A percentile compares a stretch with the other conserved stretches of the same genome.
Conservation (phyloP, 2,888 invertebrate genomes). For the Podotricha telesiphe region DNA sequence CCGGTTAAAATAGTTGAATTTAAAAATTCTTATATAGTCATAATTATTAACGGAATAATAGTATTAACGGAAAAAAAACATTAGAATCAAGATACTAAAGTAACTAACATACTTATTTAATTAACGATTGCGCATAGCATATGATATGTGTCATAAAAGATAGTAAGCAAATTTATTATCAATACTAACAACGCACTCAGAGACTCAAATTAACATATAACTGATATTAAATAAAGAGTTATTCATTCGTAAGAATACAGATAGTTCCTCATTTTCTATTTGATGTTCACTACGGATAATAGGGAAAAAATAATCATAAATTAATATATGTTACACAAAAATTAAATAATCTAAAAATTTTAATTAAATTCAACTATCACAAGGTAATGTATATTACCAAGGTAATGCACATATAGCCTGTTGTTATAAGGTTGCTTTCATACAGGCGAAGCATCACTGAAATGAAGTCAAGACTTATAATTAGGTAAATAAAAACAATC, state of each 20-base stretch:
- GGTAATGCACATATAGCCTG: not conserved
- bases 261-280: no score
- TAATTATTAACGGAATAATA: no score
- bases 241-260: not conserved
- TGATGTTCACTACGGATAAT: no score
- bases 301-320: no score
- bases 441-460: conserved; percentile 1
- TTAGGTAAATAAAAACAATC: not conserved
- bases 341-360: not conserved
- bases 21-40: no score
- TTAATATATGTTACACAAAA: not conserved
- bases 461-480: not conserved
- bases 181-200: not conserved
- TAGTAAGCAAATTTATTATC: not conserved
- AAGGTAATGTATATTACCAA: not conserved
- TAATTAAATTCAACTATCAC: not conserved
- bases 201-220: not conserved
- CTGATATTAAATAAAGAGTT: not conserved
- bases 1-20: no score
- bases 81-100: not conserved
- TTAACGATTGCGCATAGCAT: not conserved
- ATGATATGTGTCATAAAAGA: not conserved
- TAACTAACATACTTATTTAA: not conserved
- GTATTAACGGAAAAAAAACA: not conserved
- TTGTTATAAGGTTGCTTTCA: conserved; percentile 3